Conservation (phyloP, 2,797 vertebrate species). For the Mareca strepera region DNA sequence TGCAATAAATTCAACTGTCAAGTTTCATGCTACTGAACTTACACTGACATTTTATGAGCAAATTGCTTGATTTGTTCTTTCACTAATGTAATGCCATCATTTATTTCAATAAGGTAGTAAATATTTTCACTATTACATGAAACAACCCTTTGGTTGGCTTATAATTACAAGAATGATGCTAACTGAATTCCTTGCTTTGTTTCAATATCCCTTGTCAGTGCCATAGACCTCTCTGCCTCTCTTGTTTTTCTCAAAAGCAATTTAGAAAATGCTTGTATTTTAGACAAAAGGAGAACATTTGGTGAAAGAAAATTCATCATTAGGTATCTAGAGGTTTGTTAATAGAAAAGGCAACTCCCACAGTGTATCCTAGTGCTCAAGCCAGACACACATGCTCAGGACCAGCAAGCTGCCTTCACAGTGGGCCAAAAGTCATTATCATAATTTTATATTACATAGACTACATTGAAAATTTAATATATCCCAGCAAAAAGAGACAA, state of each 20-base stretch:
- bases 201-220: constrained; percentile 88
- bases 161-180: constrained; percentile 91
- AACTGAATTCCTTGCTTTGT: constrained; percentile 93
- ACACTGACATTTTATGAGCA: constrained; percentile 69
- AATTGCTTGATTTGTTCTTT: constrained; percentile 70
- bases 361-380: constrained; percentile 94
- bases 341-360: constrained; percentile 99
- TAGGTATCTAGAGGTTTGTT: constrained; percentile 99
- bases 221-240: constrained; percentile 90
- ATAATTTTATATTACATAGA: constrained; percentile 99
- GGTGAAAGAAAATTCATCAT: constrained; percentile 99
- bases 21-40: constrained; percentile 65
- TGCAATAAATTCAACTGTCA: constrained; percentile 68
- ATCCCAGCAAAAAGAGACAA: constrained; percentile 97
- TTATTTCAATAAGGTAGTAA: constrained; percentile 76
- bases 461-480: constrained; percentile 98
- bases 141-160: constrained; percentile 86
- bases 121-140: constrained; percentile 77
- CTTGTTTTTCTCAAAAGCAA: constrained; percentile 96
- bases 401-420: constrained; percentile 99
- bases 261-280: constrained; percentile 99
- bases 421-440: constrained; percentile 97
- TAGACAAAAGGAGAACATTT: constrained; percentile 98
- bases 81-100: constrained; percentile 70
- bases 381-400: constrained; percentile 97